Conservation (phyloP, 2,797 vertebrate species). For the Hemibagrus guttatus region DNA sequence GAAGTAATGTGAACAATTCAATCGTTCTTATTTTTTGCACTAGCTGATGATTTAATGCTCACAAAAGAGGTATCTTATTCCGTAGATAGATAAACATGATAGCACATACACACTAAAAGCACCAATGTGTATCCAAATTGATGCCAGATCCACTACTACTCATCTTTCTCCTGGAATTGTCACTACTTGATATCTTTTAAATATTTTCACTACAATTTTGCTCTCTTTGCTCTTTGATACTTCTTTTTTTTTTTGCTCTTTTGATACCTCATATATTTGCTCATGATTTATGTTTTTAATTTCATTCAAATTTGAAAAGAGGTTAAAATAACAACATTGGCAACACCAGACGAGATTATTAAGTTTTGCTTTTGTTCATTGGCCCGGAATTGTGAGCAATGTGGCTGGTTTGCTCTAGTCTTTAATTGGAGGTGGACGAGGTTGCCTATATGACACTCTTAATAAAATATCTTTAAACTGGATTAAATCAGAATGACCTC, state of each 20-base stretch:
- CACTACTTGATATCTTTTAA: background rate
- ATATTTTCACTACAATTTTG: background rate
- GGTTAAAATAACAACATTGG: background rate
- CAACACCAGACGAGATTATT: background rate
- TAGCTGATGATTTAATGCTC: background rate
- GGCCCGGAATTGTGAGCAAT: background rate
- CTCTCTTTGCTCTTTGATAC: background rate
- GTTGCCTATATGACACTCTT: background rate
- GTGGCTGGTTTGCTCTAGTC: background rate
- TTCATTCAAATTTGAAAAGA: background rate
- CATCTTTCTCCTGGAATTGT: background rate
- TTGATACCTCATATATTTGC: background rate
- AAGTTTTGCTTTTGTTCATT: background rate
- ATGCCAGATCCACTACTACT: background rate
- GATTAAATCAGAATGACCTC: slow-evolving; percentile 14
- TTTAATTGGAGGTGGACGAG: background rate
- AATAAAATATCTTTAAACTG: background rate
- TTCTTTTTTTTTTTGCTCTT: background rate
- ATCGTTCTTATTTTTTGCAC: background rate
- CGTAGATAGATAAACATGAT: background rate
- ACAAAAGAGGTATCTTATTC: background rate
- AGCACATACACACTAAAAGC: too few relatives aligned
- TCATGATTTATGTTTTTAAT: background rate
- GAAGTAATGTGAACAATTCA: background rate
- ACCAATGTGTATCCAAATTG: background rate